Percentiles rank a stretch among this genome's conserved stretches.
Conservation (phyloP, 2,113 vertebrate genomes). For the Silurus meridionalis region DNA sequence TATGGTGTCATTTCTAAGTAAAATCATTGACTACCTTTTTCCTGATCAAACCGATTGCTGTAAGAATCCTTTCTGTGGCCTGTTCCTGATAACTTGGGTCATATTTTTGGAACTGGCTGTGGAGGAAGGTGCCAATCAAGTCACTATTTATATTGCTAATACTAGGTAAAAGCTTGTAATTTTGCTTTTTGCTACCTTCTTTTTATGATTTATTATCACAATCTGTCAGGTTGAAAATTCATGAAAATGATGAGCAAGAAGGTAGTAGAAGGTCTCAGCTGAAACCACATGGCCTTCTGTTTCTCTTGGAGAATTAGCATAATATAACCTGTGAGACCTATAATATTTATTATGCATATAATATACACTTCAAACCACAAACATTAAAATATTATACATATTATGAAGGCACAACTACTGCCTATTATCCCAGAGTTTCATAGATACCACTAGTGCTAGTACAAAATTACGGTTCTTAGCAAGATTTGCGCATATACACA, state of each 20-base stretch:
- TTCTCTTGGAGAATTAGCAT: neutral
- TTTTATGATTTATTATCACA: neutral
- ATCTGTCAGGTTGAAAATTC: neutral
- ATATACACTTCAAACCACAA: neutral
- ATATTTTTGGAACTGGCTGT: slow-evolving; percentile 37
- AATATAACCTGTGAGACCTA: neutral
- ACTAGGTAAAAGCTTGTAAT: neutral
- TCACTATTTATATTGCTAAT: neutral
- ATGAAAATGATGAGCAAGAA: neutral
- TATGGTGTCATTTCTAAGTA: neutral
- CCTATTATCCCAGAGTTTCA: neutral
- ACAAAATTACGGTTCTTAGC: neutral
- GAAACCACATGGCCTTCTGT: neutral
- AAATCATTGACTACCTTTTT: neutral
- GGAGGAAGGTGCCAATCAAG: neutral
- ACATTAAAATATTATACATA: neutral
- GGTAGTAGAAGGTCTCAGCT: neutral
- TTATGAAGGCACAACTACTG: neutral
- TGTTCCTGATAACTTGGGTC: slow-evolving; percentile 56
- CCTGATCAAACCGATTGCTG: slow-evolving; percentile 17
- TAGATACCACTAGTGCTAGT: neutral
- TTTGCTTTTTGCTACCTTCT: neutral
- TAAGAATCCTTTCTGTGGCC: slow-evolving; percentile 39
- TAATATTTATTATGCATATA: neutral
- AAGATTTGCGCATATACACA: neutral